These are phyloP conservation scores for Drosophila diplacantha DNA, from an alignment of 2,888 invertebrate species.

Conservation along the genomic window DNA sequence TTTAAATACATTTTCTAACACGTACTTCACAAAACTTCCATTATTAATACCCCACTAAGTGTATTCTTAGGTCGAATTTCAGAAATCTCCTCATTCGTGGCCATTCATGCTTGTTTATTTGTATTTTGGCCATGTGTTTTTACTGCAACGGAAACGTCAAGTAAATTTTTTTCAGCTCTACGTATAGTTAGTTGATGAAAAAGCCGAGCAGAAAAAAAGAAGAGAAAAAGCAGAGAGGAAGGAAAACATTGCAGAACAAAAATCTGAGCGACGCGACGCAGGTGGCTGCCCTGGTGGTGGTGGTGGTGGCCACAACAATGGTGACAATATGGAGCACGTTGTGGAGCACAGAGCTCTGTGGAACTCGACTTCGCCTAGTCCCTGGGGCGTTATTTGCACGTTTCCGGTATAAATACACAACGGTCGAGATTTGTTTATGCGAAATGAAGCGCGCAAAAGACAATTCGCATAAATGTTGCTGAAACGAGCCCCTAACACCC, in stretches of 20 bases:
- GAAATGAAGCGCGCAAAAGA: constrained; percentile 73
- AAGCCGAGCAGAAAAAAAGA: constrained; percentile 25
- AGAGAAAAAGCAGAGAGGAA: constrained; percentile 17
- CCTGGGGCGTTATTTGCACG: constrained; percentile 72
- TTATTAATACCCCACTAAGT: neutral
- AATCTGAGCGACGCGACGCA: constrained; percentile 58
- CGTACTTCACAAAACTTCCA: neutral
- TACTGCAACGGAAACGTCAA: constrained; percentile 70
- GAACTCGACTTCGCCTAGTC: constrained; percentile 67
- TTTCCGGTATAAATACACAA: constrained; percentile 73
- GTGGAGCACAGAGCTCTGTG: constrained; percentile 23
- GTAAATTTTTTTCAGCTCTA: constrained; percentile 57
- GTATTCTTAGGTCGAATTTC: constrained; percentile 13
- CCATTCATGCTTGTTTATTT: constrained; percentile 42
- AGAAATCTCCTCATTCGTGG: constrained; percentile 3
- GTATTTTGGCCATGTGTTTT: constrained; percentile 69
- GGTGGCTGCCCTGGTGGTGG: constrained; percentile 42
- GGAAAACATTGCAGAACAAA: constrained; percentile 32
- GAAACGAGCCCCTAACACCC: constrained; percentile 7
- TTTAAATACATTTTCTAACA: neutral
- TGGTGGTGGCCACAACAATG: constrained; percentile 60
- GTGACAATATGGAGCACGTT: constrained; percentile 50
- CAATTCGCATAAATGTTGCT: constrained; percentile 70
- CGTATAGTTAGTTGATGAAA: constrained; percentile 67
- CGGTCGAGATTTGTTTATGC: constrained; percentile 72